phyloP scores from a whole-genome alignment of 2,797 vertebrate genomes.

The Gymnoscopelus braueri region DNA sequence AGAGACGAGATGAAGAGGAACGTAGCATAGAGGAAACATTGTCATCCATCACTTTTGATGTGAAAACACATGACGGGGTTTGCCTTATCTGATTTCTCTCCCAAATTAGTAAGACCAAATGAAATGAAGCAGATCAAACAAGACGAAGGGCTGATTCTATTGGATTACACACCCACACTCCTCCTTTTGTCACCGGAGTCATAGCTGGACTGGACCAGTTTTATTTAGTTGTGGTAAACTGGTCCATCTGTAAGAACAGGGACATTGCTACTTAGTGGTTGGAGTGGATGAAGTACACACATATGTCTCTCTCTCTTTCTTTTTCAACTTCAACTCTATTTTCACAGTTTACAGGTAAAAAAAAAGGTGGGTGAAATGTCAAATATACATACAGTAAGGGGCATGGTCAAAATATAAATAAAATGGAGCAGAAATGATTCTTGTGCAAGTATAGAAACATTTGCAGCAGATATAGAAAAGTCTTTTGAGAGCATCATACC shows the following conservation, averaged over 20 bases:
- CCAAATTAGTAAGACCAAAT: conserved; percentile 70
- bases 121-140: conserved; percentile 72
- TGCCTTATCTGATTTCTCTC: conserved; percentile 70
- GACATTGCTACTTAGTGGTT: no score
- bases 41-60: conserved; percentile 75
- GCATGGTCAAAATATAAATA: no score
- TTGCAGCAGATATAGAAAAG: no score
- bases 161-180: conserved; percentile 65
- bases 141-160: conserved; percentile 64
- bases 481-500: no score
- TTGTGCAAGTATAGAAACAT: no score
- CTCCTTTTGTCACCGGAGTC: conserved; percentile 28
- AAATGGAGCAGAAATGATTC: no score
- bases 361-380: no score
- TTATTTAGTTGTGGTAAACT: conserved; percentile 16
- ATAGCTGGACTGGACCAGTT: conserved; percentile 6
- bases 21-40: conserved; percentile 60
- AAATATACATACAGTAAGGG: no score
- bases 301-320: no score
- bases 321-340: no score
- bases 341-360: no score
- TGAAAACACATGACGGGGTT: conserved; percentile 69
- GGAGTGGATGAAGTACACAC: no score
- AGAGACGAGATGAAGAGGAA: conserved; percentile 63
- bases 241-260: conserved; percentile 10